Base-by-base conservation (phyloP, 2,113 vertebrate species). In the Tautogolabrus adspersus region DNA sequence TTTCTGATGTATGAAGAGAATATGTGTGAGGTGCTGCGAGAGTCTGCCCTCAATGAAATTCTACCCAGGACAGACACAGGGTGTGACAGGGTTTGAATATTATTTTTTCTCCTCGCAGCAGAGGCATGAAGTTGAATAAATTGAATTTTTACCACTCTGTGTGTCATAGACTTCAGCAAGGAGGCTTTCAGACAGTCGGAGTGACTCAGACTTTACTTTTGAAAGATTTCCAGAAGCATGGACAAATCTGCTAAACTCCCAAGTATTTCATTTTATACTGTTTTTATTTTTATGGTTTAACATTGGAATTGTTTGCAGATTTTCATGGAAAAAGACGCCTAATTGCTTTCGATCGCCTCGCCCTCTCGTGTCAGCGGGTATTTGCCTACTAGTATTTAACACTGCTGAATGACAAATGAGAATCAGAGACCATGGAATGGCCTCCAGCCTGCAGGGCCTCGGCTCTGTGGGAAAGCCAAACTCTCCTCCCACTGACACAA, bases 361-460 rank as follows among this genome's bases (percentile, higher is more conserved):
- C 82, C 86, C 81, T 75, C 68, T 57, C 11, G 56, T 91, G 91
- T 92, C 88, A 83, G 87, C 77, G 59, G 83, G 89, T 87, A 91
- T 95, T 94, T 93, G 82, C 93, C 92, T 92, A 87, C 88, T 76
- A 94, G 88, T 93, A 90, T 92, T 93, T 93, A 93, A 93, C 82
- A 75, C 84, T 71, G 86, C 90, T 88, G 78, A 88, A 91, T 95
- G 93, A 95, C 92, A 95, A 94, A 94, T 91, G 92, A 93, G 91
- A 85, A 88, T 77, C 93, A 85, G 82, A 72, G 80, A 93, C 86
- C 92, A 79, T 89, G 69, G 92, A 93, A 93, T 94, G 89, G 82
- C 90, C 90, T 89, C 42, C 47, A 92, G 82, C 67, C 83, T 52
- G 66, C 63, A 2, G 6, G 52, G 49, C 22, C 65, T 11, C 47